These are phyloP conservation scores for Crax fasciolata DNA, from an alignment of 2,797 vertebrate species.

Conservation along the genomic window DNA sequence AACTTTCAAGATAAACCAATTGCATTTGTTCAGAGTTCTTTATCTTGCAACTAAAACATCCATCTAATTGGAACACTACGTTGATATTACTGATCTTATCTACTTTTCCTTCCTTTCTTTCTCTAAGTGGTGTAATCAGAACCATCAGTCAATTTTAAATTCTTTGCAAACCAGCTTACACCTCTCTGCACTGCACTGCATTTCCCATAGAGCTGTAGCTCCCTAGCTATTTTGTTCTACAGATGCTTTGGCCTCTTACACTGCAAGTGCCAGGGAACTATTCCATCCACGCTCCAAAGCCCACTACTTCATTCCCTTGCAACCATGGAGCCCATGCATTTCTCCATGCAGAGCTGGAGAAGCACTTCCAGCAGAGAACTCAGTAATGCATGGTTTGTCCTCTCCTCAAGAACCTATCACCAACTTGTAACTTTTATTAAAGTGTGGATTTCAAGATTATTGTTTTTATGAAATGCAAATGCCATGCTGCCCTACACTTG, in stretches of 20 bases:
- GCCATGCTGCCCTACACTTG: background rate
- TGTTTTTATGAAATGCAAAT: background rate
- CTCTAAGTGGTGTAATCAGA: background rate
- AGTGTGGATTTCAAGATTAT: background rate
- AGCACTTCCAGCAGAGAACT: background rate
- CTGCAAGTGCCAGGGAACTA: background rate
- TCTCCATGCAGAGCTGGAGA: background rate
- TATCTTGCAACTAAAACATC: background rate
- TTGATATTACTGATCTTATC: background rate
- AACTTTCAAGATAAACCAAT: background rate
- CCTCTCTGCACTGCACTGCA: accelerated
- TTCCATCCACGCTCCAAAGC: background rate
- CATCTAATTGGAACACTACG: background rate
- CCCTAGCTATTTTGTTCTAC: background rate
- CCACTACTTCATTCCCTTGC: accelerated
- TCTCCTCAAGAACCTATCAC: background rate
- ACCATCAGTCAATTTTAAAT: background rate
- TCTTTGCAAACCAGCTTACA: background rate
- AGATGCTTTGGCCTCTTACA: background rate
- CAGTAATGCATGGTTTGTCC: background rate
- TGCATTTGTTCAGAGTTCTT: background rate
- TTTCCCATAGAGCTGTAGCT: background rate
- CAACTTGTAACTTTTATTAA: background rate
- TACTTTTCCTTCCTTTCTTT: background rate
- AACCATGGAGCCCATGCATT: accelerated